Evolutionary conservation across 92 coral and sea anemone genomes (phyloP).

Genomic region (Actinostola sp.): DNA sequence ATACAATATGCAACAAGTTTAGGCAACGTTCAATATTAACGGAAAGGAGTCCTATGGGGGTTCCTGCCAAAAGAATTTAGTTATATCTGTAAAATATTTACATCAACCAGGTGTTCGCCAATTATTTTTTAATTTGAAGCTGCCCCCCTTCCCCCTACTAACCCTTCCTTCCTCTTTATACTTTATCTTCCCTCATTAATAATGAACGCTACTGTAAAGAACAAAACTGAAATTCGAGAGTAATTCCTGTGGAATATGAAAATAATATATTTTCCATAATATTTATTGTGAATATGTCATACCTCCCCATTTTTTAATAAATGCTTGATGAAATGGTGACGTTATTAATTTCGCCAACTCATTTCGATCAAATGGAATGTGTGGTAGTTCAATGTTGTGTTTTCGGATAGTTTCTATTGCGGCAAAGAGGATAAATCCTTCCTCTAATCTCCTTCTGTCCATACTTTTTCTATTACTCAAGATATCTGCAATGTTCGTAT

Average conservation of each 20-base stretch:
- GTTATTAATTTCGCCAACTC: slow-evolving; percentile 32
- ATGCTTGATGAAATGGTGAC: slow-evolving; percentile 25
- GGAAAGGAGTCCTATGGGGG: no score
- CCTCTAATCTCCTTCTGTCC: slow-evolving; percentile 68
- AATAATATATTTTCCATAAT: neutral
- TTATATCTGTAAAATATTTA: no score
- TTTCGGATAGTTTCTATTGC: slow-evolving; percentile 27
- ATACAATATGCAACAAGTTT: no score
- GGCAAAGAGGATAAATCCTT: slow-evolving; percentile 51
- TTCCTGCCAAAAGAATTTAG: no score
- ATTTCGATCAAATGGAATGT: slow-evolving; percentile 49
- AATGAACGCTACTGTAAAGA: no score
- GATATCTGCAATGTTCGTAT: slow-evolving; percentile 16
- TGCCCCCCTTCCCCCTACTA: no score
- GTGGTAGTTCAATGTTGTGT: slow-evolving; percentile 14
- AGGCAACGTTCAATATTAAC: no score
- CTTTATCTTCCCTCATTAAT: no score
- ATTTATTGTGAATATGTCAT: neutral
- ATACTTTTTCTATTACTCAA: slow-evolving; percentile 17
- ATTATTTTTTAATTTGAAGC: no score
- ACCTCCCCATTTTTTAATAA: slow-evolving; percentile 59
- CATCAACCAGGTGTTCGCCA: no score
- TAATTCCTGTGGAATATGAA: neutral
- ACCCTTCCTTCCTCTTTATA: no score
- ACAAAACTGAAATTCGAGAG: neutral